These are phyloP conservation scores for Pseudachorutes palmiensis DNA, from an alignment of 1,140 invertebrate species.

Conservation along the genomic window DNA sequence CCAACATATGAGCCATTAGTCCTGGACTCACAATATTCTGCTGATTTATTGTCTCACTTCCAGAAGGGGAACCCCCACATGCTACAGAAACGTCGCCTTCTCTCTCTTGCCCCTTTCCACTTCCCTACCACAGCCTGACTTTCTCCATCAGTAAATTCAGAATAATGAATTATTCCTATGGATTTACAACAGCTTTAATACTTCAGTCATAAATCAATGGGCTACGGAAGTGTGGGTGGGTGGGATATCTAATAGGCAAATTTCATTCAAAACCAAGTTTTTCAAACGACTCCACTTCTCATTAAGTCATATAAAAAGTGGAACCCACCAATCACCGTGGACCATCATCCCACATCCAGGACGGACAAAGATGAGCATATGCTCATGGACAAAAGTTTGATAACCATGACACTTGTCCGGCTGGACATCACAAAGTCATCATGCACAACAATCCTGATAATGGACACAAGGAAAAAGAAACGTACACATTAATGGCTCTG, in stretches of 20 bases:
- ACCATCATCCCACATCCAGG: too few species aligned
- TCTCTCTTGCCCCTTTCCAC: not conserved
- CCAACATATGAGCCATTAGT: constrained; percentile 13
- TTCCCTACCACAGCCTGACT: not conserved
- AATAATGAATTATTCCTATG: constrained; percentile 2
- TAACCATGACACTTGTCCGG: too few species aligned
- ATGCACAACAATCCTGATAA: not conserved
- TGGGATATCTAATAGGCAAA: too few species aligned
- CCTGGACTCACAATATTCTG: not conserved
- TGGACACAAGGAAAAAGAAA: not conserved
- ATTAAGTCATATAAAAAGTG: too few species aligned
- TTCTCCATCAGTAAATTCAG: not conserved
- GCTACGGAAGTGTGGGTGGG: not conserved
- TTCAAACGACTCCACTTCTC: too few species aligned
- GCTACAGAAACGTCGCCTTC: not conserved
- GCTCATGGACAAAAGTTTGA: too few species aligned
- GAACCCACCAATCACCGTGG: too few species aligned
- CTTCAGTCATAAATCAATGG: not conserved
- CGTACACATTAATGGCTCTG: not conserved
- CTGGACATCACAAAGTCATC: too few species aligned
- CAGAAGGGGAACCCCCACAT: not conserved
- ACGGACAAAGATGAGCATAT: too few species aligned
- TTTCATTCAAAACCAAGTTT: too few species aligned
- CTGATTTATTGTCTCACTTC: not conserved
- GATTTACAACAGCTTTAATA: not conserved